Percentiles rank a stretch among this genome's conserved stretches.
Evolutionary conservation across 2,797 vertebrate species (phyloP).

Genomic region (Lophotriccus pileatus): DNA sequence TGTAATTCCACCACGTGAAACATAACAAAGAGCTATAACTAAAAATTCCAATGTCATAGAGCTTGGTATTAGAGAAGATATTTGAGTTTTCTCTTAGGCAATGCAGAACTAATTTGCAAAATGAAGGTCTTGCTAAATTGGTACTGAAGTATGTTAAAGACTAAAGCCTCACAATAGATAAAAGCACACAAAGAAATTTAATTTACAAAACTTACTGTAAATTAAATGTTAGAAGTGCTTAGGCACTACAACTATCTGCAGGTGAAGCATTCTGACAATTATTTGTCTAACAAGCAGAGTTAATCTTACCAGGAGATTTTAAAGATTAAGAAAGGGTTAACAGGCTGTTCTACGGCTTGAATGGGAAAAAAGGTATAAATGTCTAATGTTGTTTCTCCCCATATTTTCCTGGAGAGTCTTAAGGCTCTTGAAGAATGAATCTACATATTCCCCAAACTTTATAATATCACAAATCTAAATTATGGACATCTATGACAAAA

Average conservation of each 20-base stretch:
- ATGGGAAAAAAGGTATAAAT: neutral
- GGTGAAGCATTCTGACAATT: conserved; percentile 37
- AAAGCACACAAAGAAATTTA: conserved; percentile 58
- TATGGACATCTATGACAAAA: neutral
- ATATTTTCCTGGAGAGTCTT: neutral
- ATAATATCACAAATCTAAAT: neutral
- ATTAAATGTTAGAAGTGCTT: conserved; percentile 53
- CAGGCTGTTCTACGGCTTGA: neutral
- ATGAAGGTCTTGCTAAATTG: conserved; percentile 32
- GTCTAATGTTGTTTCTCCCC: neutral
- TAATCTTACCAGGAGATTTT: conserved; percentile 2
- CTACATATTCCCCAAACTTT: neutral
- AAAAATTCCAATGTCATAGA: conserved; percentile 25
- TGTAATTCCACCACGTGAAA: conserved; percentile 1
- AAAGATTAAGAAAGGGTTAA: neutral
- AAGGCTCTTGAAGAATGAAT: neutral
- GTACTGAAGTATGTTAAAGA: conserved; percentile 37
- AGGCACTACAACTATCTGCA: conserved; percentile 25
- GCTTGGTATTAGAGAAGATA: conserved; percentile 21
- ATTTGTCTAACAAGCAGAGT: conserved; percentile 16
- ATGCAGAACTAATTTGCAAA: conserved; percentile 29
- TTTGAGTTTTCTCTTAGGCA: conserved; percentile 35
- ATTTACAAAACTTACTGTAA: conserved; percentile 57
- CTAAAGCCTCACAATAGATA: conserved; percentile 47
- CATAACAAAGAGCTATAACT: neutral